Evolutionary conservation across 2,888 invertebrate species (phyloP), one percentile per base, ranked within the genome.

Genomic region (Clanis bilineata): DNA sequence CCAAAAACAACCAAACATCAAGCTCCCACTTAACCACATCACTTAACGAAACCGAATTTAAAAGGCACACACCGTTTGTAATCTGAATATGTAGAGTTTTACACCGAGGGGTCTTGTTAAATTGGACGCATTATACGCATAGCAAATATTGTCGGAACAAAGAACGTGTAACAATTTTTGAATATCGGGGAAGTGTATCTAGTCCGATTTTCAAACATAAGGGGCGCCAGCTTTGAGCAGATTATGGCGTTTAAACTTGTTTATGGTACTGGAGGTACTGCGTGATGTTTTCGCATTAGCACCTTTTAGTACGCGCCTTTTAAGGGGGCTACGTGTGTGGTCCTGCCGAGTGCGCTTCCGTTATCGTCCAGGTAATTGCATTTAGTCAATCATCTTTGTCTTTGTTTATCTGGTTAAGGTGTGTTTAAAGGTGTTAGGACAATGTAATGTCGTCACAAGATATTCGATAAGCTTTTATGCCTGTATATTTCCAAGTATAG

Each of bases 1-100:
- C 88, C 88, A 89, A n/a, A 89, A 90, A 90, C 88, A 90, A 89
- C 88, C 83, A 87, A 90, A 88, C 88, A 85, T 79, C 79, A 78
- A 80, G 83, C 83, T 84, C 75, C 88, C 86, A 89, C 88, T 89
- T 90, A 88, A 85, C 80, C 81, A 81, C 85, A 84, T 85, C 88
- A 88, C 87, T 86, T 88, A 87, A 84, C 77, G 62, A 67, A 77
- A 80, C 90, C 88, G 84, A 63, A 77, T 73, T 79, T 76, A 72
- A 62, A 60, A 67, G 88, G 85, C 73, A 77, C 77, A 64, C 62
- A 62, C 66, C 64, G 64, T 68, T 69, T 70, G 70, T 68, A 60
- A 60, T 67, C 58, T 36, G 36, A 57, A 65, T 59, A 60, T 65
- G 65, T 69, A 66, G 64, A 69, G 56, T 61, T 61, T 64, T 64